Evolutionary conservation across 2,888 invertebrate genomes (phyloP).

Genomic region (Chouioia cunea): DNA sequence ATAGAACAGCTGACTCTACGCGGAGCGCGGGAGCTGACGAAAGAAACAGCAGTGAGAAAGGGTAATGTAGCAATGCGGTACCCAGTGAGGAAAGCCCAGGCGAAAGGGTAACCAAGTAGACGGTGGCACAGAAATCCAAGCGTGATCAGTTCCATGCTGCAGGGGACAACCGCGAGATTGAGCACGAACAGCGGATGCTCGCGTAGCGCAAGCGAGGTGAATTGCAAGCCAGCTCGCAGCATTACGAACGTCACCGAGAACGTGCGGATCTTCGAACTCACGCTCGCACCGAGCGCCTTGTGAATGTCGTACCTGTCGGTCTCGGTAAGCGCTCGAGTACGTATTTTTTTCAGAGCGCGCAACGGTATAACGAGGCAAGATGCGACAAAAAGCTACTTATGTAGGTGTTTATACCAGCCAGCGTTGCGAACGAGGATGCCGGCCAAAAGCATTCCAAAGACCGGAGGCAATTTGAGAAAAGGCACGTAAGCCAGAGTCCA

Average conservation of each 20-base stretch:
- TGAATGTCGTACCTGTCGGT: conserved; percentile 55
- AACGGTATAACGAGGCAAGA: background rate
- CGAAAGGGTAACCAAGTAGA: conserved; percentile 59
- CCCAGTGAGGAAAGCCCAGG: conserved; percentile 64
- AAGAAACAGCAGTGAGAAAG: too few relatives aligned
- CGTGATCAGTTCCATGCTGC: conserved; percentile 57
- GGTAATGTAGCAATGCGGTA: too few relatives aligned
- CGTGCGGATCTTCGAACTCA: conserved; percentile 57
- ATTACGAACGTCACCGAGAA: conserved; percentile 62
- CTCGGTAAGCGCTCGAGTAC: background rate
- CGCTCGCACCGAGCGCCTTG: conserved; percentile 53
- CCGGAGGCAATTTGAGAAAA: conserved; percentile 69
- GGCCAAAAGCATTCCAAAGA: conserved; percentile 76
- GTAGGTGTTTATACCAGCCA: conserved; percentile 16
- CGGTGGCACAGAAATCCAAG: conserved; percentile 52
- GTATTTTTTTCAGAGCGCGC: background rate
- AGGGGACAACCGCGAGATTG: conserved; percentile 59
- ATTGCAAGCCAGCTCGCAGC: conserved; percentile 61
- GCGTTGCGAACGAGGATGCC: conserved; percentile 67
- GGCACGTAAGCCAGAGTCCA: conserved; percentile 60
- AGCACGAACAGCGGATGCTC: conserved; percentile 56
- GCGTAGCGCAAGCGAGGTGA: conserved; percentile 58
- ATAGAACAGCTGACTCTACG: too few relatives aligned
- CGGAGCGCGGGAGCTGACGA: too few relatives aligned
- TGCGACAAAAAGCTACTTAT: too few relatives aligned